Conservation (phyloP, 2,797 vertebrate species). For the Chromis chromis region DNA sequence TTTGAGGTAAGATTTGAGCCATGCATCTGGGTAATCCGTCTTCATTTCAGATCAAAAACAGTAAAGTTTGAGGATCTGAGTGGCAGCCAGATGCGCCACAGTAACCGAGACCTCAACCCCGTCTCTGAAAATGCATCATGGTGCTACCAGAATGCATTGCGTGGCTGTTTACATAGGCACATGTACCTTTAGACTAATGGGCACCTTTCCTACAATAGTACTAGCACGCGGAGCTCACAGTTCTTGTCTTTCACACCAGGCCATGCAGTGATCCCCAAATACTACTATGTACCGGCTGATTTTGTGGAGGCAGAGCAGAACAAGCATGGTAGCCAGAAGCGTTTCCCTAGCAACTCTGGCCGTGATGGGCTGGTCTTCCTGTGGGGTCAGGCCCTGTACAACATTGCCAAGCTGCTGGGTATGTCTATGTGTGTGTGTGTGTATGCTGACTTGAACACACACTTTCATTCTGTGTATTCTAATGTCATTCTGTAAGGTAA, state of each 20-base stretch:
- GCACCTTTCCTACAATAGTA: no score
- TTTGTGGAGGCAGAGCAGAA: slow-evolving; percentile 94
- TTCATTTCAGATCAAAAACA: no score
- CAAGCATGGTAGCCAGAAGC: slow-evolving; percentile 92
- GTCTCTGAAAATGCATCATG: no score
- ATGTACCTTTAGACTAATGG: no score
- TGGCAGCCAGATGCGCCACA: no score
- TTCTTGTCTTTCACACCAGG: slow-evolving; percentile 76
- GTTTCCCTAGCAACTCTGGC: slow-evolving; percentile 95
- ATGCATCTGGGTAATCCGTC: no score
- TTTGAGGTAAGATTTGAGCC: no score
- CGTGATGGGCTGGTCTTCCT: slow-evolving; percentile 93
- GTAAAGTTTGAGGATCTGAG: no score
- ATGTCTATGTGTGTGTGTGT: slow-evolving; percentile 58
- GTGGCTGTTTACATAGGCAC: no score
- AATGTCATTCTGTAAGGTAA: slow-evolving; percentile 1
- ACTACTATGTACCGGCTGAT: slow-evolving; percentile 95
- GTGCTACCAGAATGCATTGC: no score
- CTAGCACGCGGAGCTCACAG: slow-evolving; percentile 8
- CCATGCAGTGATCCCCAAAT: slow-evolving; percentile 92
- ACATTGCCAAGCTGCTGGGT: slow-evolving; percentile 95
- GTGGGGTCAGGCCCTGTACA: slow-evolving; percentile 94
- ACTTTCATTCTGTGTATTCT: not conserved
- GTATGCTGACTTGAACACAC: slow-evolving; percentile 1
- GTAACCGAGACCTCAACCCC: no score